Conservation (phyloP, 2,888 invertebrate genomes). For the Zaprionus obscuricornis region DNA sequence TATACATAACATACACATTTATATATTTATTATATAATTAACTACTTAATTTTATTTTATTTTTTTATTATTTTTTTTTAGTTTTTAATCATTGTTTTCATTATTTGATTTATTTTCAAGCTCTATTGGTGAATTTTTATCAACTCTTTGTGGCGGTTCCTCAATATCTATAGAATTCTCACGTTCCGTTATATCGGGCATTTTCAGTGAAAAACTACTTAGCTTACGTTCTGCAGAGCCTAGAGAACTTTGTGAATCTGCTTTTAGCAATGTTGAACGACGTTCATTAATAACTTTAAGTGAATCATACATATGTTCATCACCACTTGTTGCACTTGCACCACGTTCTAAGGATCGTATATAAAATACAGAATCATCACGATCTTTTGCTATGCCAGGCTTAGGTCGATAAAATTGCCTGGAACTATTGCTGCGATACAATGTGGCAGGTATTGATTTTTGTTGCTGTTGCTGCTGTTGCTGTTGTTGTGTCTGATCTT, state of each 20-base stretch:
- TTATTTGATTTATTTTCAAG: not conserved
- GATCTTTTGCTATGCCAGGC: constrained; percentile 73
- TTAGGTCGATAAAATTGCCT: constrained; percentile 82
- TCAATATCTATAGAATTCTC: constrained; percentile 67
- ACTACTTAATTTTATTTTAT: no score
- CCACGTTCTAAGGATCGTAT: constrained; percentile 66
- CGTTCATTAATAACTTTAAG: constrained; percentile 82
- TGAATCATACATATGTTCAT: constrained; percentile 81
- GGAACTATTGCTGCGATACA: constrained; percentile 82
- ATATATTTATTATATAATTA: not conserved
- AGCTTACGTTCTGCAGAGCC: constrained; percentile 72
- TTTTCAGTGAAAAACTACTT: constrained; percentile 68
- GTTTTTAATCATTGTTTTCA: constrained; percentile 25
- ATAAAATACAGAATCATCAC: constrained; percentile 81
- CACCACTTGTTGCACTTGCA: constrained; percentile 46
- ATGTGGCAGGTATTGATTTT: constrained; percentile 34
- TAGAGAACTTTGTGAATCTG: constrained; percentile 81
- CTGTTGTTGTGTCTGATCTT: constrained; percentile 17
- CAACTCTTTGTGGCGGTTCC: constrained; percentile 31
- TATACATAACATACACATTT: constrained; percentile 10
- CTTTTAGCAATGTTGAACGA: constrained; percentile 80
- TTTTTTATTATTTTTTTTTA: constrained; percentile 3
- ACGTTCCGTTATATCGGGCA: constrained; percentile 70
- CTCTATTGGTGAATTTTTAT: constrained; percentile 7
- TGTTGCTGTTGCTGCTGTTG: constrained; percentile 16